Evolutionary conservation across 2,888 invertebrate genomes (phyloP), one percentile per base, ranked within the genome.

Genomic region (Hymenopus coronatus): DNA sequence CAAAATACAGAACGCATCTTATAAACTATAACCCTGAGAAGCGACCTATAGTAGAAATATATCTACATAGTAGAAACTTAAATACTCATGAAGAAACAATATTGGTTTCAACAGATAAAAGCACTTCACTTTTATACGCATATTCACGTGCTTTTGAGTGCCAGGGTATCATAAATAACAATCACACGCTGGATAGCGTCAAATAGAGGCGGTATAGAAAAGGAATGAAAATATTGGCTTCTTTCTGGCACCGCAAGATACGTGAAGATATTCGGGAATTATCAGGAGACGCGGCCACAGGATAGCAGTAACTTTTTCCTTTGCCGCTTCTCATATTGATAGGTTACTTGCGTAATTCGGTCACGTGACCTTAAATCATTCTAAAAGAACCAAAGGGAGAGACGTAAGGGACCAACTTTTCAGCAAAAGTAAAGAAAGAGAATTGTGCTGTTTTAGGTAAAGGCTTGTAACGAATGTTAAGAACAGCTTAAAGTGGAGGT

Each of bases 321-420:
- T 70, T 70, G 54, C 54, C n/a, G 40, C 83, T 40, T 88, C 82
- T 83, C 54, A 84, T 88, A 88, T 88, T 84, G 70, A 84, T 88
- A 88, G 84, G n/a, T 46, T 88, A 88, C 54, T 83, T 84, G 84
- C 84, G 83, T 46, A 88, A 84, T 82, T 14, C 84, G 25, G 88
- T 84, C 84, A 88, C 88, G 83, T 84, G 28, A 28, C 7, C 27
- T 88, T 88, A 88, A 84, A 83, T 88, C 84, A 54, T 88, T 70
- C 54, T 70, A 70, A 70, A 70, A 25, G 20, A 70, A 70, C 15
- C 15, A 25, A 27, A 82, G 81, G 87, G 87, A 8, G 70, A 8
- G 70, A 28, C 28, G 28, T 86, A 81, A 81, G 30, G 87, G 87
- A 82, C n/a, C 28, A 87, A 87, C 82, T 88, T 84, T 28, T 54